These are phyloP conservation scores for Phymanthus crucifer DNA, from an alignment of 92 coral and sea anemone genomes.

Conservation along the genomic window DNA sequence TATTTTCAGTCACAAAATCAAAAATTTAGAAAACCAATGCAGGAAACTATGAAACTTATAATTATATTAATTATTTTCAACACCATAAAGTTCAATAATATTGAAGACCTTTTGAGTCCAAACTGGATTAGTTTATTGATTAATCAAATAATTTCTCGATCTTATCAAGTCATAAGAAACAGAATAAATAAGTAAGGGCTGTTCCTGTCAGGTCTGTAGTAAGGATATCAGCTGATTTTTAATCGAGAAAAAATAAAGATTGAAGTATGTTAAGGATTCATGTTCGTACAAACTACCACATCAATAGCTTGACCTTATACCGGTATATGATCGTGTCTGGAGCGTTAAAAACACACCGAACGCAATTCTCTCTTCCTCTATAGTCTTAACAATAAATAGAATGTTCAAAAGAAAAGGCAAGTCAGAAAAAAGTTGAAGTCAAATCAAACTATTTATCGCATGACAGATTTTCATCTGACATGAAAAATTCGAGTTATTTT, in stretches of 20 bases:
- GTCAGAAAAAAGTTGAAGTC: neutral
- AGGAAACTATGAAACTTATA: too few relatives aligned
- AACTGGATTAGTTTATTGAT: neutral
- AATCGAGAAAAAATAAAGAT: neutral
- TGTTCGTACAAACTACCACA: neutral
- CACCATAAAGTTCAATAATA: too few relatives aligned
- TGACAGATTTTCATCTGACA: neutral
- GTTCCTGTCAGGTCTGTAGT: neutral
- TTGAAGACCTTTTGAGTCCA: neutral
- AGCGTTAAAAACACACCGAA: neutral
- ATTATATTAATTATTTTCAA: too few relatives aligned
- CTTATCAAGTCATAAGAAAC: neutral
- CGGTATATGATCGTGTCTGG: neutral
- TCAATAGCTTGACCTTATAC: neutral
- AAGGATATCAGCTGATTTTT: neutral
- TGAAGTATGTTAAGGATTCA: neutral
- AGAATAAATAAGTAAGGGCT: slow-evolving; percentile 4
- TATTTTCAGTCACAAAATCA: neutral
- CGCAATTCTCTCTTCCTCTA: neutral
- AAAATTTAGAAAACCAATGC: neutral
- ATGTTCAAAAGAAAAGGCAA: neutral
- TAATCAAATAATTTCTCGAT: neutral
- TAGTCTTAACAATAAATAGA: neutral
- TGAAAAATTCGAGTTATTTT: neutral
- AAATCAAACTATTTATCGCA: neutral